phyloP scores from a whole-genome alignment of 2,888 invertebrate genomes.

The Petrophora chlorosata region DNA sequence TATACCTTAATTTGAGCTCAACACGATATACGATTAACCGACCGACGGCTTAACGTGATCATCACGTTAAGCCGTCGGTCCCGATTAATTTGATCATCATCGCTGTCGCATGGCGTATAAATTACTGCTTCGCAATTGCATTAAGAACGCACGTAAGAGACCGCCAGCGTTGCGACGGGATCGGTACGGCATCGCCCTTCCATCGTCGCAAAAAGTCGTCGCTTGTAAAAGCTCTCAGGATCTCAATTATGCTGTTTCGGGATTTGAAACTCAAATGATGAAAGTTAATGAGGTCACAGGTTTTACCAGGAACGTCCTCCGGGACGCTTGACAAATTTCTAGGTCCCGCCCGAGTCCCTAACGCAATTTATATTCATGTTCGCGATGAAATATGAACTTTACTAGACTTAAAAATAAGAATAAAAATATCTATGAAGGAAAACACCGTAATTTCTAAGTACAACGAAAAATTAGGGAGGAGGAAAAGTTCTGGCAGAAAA shows the following conservation, averaged over 20 bases:
- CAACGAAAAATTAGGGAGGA: neutral
- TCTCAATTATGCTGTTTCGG: neutral
- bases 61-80: too few relatives aligned
- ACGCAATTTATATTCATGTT: conserved; percentile 18
- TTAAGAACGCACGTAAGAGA: too few relatives aligned
- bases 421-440: conserved; percentile 9
- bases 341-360: neutral
- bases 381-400: conserved; percentile 11
- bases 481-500: conserved; percentile 14
- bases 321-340: conserved; percentile 17
- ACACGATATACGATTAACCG: too few relatives aligned
- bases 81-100: too few relatives aligned
- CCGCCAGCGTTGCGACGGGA: too few relatives aligned
- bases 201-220: too few relatives aligned
- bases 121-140: too few relatives aligned
- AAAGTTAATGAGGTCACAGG: conserved; percentile 12
- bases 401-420: conserved; percentile 12
- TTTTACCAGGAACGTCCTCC: conserved; percentile 3
- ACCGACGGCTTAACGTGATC: too few relatives aligned
- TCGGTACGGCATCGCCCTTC: too few relatives aligned
- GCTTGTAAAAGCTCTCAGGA: too few relatives aligned
- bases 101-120: too few relatives aligned
- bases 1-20: too few relatives aligned
- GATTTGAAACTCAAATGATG: neutral
- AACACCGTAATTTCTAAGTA: conserved; percentile 1